Conservation (phyloP, 2,113 vertebrate species). For the Sebastes schlegelii region DNA sequence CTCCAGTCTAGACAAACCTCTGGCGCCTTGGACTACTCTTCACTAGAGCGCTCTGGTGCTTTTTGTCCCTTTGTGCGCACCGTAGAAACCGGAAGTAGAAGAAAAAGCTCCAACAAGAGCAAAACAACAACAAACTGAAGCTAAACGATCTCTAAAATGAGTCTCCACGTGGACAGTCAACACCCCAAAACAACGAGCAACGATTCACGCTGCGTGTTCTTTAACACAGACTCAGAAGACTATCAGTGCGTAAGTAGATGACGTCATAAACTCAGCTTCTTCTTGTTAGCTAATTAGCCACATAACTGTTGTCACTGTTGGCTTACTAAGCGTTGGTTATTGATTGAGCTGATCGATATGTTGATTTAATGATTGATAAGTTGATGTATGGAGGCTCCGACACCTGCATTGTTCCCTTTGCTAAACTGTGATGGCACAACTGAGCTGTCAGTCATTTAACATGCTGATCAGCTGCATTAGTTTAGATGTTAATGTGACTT, state of each 20-base stretch:
- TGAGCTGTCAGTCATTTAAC: neutral
- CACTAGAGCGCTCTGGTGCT: neutral
- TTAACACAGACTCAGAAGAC: conserved; percentile 76
- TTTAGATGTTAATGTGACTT: neutral
- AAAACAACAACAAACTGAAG: conserved; percentile 60
- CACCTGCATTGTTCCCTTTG: neutral
- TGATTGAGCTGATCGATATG: neutral
- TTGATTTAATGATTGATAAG: neutral
- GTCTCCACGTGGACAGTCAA: conserved; percentile 48
- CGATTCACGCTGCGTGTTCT: conserved; percentile 74
- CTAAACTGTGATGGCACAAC: neutral
- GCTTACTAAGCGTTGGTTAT: neutral
- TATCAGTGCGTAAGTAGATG: conserved; percentile 84
- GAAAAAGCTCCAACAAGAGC: conserved; percentile 53
- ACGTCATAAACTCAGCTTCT: conserved; percentile 6
- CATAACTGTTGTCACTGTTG: neutral
- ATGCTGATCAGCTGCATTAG: neutral
- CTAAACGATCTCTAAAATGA: conserved; percentile 15
- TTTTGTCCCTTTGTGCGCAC: conserved; percentile 71
- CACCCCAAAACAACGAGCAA: conserved; percentile 53
- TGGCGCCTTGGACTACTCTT: neutral
- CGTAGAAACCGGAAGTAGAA: conserved; percentile 74
- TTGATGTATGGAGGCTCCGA: neutral
- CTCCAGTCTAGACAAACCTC: neutral
- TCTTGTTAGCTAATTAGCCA: conserved; percentile 35